These are phyloP conservation scores for Sebastes matsubarae DNA, from an alignment of 2,797 vertebrate species.

Conservation along the genomic window DNA sequence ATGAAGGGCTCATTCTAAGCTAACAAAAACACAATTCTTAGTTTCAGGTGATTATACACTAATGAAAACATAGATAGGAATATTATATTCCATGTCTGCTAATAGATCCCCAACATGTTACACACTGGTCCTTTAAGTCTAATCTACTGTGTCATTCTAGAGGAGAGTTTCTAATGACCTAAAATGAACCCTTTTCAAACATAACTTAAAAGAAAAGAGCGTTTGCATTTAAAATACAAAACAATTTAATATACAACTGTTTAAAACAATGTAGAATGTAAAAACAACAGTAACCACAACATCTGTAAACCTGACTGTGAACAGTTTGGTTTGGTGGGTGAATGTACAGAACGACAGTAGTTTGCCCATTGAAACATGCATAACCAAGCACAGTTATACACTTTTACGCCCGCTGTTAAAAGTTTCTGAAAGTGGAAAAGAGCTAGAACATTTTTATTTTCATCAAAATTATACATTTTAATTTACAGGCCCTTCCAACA, in stretches of 20 bases:
- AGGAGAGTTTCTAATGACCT: background rate
- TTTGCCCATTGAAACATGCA: conserved; percentile 52
- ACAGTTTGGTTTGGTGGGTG: conserved; percentile 56
- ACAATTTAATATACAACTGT: conserved; percentile 86
- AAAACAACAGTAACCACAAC: conserved; percentile 81
- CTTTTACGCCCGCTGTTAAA: conserved; percentile 59
- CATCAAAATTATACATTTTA: conserved; percentile 81
- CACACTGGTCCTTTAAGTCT: background rate
- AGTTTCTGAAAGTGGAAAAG: conserved; percentile 69
- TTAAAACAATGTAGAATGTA: conserved; percentile 82
- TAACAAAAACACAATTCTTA: too few species aligned
- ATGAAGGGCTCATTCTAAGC: too few species aligned
- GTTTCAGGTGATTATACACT: too few species aligned
- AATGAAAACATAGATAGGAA: too few species aligned
- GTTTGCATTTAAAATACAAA: conserved; percentile 80
- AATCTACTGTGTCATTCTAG: background rate
- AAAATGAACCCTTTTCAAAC: background rate
- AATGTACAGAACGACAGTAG: conserved; percentile 65
- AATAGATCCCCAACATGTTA: too few species aligned
- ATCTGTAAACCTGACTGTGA: conserved; percentile 57
- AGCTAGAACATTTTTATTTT: conserved; percentile 80
- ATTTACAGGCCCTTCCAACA: conserved; percentile 80
- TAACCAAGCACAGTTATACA: conserved; percentile 38
- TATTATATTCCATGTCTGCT: too few species aligned
- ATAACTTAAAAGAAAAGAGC: background rate